Evolutionary conservation across 2,113 vertebrate genomes (phyloP).

Genomic region (Cephalophus harveyi): DNA sequence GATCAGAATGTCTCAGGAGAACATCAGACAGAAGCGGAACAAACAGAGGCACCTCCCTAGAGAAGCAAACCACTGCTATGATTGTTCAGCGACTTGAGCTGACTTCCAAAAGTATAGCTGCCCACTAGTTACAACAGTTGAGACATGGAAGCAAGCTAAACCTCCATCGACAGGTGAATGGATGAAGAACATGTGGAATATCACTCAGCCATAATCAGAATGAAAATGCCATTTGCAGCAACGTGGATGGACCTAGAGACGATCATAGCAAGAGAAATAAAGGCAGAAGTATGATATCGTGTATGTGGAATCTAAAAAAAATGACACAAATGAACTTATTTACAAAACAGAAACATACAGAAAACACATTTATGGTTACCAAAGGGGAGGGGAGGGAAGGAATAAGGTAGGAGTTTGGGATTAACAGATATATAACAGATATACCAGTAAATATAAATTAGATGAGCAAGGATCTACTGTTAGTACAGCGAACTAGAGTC

Average conservation of each 20-base stretch:
- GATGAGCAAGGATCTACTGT: not conserved
- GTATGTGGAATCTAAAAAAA: not conserved
- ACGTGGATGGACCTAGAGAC: not conserved
- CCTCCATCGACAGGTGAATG: not conserved
- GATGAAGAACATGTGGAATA: not conserved
- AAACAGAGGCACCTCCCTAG: not conserved
- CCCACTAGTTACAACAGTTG: not conserved
- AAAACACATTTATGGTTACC: not conserved
- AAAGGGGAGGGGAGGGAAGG: not conserved
- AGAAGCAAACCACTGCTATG: not conserved
- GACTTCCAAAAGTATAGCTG: not conserved
- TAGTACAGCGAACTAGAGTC: not conserved
- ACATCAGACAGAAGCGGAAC: not conserved
- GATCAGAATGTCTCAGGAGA: not conserved
- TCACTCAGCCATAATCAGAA: not conserved
- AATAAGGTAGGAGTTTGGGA: not conserved
- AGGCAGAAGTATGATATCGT: not conserved
- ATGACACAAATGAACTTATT: not conserved
- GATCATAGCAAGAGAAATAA: not conserved
- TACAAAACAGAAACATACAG: not conserved
- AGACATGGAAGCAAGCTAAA: not conserved
- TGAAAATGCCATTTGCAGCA: not conserved
- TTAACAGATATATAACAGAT: not conserved
- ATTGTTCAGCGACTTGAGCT: not conserved
- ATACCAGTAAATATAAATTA: not conserved